Evolutionary conservation across 2,113 vertebrate genomes (phyloP).

Genomic region (Neodontobutis hainanensis): DNA sequence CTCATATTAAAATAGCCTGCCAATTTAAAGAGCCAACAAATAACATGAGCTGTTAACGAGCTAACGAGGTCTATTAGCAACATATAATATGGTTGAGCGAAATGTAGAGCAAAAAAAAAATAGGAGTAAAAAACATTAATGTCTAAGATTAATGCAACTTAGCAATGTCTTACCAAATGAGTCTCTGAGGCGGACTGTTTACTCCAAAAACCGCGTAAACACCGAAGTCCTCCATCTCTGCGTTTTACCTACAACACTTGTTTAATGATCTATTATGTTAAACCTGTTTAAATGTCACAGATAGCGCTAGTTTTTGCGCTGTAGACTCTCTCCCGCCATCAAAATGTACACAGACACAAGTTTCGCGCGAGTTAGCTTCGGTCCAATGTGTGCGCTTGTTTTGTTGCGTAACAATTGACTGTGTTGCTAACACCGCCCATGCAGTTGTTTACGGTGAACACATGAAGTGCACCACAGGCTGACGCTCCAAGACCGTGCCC

Average conservation of each 20-base stretch:
- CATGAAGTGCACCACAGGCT: not conserved
- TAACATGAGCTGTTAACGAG: too few relatives aligned
- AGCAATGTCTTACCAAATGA: slow-evolving; percentile 63
- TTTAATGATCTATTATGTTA: not conserved
- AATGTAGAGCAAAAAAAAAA: too few relatives aligned
- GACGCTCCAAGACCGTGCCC: not conserved
- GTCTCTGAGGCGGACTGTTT: slow-evolving; percentile 65
- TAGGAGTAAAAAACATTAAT: not conserved
- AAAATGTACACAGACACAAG: slow-evolving; percentile 17
- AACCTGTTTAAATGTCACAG: not conserved
- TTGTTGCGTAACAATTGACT: not conserved
- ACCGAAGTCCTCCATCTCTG: slow-evolving; percentile 71
- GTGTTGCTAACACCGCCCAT: not conserved
- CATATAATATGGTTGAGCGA: too few relatives aligned
- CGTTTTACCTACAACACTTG: not conserved
- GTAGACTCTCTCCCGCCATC: slow-evolving; percentile 59
- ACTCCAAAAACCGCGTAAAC: slow-evolving; percentile 75
- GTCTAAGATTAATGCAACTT: not conserved
- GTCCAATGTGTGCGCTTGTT: slow-evolving; percentile 22
- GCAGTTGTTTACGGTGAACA: not conserved
- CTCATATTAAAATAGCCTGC: too few relatives aligned
- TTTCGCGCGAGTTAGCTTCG: slow-evolving; percentile 42
- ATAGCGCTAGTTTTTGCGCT: not conserved
- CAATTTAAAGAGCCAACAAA: too few relatives aligned
- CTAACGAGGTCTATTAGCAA: too few relatives aligned